These are phyloP conservation scores for Parotocinclus haroldoi DNA, from an alignment of 2,797 vertebrate genomes.

Conservation along the genomic window DNA sequence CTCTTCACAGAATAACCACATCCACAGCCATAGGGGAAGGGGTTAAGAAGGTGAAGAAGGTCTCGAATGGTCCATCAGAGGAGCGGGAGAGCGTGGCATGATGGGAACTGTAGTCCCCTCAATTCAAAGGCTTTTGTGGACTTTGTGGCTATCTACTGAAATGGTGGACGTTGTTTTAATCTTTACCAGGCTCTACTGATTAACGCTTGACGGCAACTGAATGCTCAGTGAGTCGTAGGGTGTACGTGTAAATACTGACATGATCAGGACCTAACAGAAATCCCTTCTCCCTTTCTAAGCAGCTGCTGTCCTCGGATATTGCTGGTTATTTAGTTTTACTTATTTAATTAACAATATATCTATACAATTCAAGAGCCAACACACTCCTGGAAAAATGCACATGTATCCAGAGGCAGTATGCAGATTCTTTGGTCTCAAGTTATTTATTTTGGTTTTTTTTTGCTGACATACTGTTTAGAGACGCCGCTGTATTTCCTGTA, in stretches of 20 bases:
- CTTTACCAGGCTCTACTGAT: too few species aligned
- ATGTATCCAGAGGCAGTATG: not conserved
- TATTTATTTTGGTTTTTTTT: not conserved
- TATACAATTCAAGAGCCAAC: constrained; percentile 21
- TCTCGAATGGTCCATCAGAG: constrained; percentile 50
- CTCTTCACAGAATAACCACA: constrained; percentile 46
- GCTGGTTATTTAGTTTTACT: constrained; percentile 17
- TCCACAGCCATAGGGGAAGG: constrained; percentile 51
- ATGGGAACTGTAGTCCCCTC: constrained; percentile 16
- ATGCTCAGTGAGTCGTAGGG: too few species aligned
- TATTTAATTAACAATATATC: not conserved
- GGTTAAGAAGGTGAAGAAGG: constrained; percentile 56
- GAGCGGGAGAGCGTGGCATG: constrained; percentile 53
- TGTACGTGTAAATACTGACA: too few species aligned
- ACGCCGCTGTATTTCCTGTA: constrained; percentile 21
- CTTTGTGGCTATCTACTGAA: constrained; percentile 39
- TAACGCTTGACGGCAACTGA: too few species aligned
- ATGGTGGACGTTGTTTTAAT: constrained; percentile 28
- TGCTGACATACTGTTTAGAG: not conserved
- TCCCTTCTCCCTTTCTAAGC: constrained; percentile 6
- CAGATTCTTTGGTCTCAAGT: too few species aligned
- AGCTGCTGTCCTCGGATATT: constrained; percentile 30
- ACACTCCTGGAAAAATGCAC: not conserved
- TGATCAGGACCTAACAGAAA: constrained; percentile 4
- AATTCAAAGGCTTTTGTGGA: constrained; percentile 8